These are phyloP conservation scores for Erebia ligea DNA, from an alignment of 2,888 invertebrate species.

Conservation along the genomic window DNA sequence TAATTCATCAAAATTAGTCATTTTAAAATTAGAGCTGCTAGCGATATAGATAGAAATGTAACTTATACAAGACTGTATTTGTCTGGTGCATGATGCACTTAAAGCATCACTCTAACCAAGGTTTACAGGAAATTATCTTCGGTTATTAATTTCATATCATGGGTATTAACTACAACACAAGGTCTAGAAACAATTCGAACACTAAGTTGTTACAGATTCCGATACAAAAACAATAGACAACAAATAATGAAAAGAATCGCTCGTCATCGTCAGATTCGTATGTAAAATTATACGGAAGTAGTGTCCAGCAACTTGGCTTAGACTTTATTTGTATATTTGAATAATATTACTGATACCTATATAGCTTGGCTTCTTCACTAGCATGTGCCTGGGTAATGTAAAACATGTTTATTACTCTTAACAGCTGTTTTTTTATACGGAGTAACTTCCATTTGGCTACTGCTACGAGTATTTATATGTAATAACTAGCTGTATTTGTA, in stretches of 20 bases:
- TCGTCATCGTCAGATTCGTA: constrained; percentile 45
- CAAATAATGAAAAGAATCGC: constrained; percentile 42
- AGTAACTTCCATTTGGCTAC: too few species aligned
- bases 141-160: constrained; percentile 3
- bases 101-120: background rate
- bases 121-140: constrained; percentile 14
- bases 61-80: background rate
- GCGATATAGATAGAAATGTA: background rate
- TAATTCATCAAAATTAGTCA: constrained; percentile 1
- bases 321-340: background rate
- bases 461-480: too few species aligned
- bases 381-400: too few species aligned
- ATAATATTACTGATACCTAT: background rate
- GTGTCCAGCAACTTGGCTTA: background rate
- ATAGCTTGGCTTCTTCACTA: too few species aligned
- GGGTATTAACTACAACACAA: background rate
- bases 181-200: constrained; percentile 3
- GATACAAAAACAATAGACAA: constrained; percentile 47
- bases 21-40: background rate
- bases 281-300: constrained; percentile 14
- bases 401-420: too few species aligned
- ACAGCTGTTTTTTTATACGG: too few species aligned
- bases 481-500: too few species aligned
- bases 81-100: background rate
- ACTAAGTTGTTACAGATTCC: constrained; percentile 37